These are phyloP conservation scores for Plectrocnemia conspersa DNA, from an alignment of 1,140 invertebrate genomes.

Conservation along the genomic window DNA sequence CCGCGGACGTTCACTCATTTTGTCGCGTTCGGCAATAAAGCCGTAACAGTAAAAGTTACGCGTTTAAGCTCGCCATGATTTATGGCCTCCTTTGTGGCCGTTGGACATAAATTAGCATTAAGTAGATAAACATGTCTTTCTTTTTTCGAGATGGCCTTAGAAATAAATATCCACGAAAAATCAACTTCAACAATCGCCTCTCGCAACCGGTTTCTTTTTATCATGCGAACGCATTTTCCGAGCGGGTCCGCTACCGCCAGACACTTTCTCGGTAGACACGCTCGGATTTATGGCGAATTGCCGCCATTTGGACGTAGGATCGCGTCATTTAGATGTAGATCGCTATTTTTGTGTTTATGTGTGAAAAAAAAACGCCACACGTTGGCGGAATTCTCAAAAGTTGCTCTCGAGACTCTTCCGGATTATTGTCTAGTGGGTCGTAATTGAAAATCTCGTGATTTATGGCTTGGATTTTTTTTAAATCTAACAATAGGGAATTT, in stretches of 20 bases:
- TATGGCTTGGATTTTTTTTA: too few relatives aligned
- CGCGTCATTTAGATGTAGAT: too few relatives aligned
- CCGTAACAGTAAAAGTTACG: slow-evolving; percentile 15
- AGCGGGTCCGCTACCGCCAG: neutral
- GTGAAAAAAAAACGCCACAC: too few relatives aligned
- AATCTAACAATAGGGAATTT: too few relatives aligned
- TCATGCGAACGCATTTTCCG: slow-evolving; percentile 9
- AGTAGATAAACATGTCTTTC: slow-evolving; percentile 20
- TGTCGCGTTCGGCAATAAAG: slow-evolving; percentile 16
- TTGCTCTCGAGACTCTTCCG: too few relatives aligned
- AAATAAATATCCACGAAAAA: slow-evolving; percentile 18
- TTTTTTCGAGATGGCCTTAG: slow-evolving; percentile 12
- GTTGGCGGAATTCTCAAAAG: too few relatives aligned
- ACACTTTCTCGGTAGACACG: too few relatives aligned
- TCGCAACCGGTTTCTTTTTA: slow-evolving; percentile 17
- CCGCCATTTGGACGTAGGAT: too few relatives aligned
- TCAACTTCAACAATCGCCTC: slow-evolving; percentile 15
- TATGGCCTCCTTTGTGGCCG: slow-evolving; percentile 17
- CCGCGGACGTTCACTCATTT: slow-evolving; percentile 13
- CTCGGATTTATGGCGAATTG: too few relatives aligned
- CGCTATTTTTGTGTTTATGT: too few relatives aligned
- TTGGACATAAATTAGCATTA: slow-evolving; percentile 20
- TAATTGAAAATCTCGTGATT: too few relatives aligned
- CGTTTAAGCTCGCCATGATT: slow-evolving; percentile 18
- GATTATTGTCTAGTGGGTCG: too few relatives aligned